phyloP scores from a whole-genome alignment of 92 coral and sea anemone species.

The Pocillopora meandrina region DNA sequence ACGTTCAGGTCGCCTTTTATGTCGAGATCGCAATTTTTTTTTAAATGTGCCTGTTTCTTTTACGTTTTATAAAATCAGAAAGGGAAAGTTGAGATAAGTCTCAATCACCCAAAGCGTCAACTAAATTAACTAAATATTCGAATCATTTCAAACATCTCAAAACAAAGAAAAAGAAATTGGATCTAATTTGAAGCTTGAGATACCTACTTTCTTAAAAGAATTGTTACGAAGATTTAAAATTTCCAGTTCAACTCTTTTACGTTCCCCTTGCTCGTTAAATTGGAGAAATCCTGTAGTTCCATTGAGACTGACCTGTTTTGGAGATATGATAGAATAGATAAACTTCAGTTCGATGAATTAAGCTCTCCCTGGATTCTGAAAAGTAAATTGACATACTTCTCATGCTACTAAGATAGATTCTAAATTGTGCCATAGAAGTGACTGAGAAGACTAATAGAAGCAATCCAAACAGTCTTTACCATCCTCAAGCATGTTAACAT shows the following conservation, averaged over 20 bases:
- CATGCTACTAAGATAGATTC: no score
- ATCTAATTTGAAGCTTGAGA: not conserved
- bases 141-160: no score
- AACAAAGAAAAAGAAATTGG: no score
- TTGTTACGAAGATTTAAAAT: slow-evolving; percentile 71
- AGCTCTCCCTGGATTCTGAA: not conserved
- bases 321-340: not conserved
- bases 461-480: not conserved
- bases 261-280: slow-evolving; percentile 58
- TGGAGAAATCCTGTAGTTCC: slow-evolving; percentile 70
- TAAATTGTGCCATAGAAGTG: no score
- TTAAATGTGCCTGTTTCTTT: no score
- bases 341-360: not conserved
- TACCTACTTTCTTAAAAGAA: slow-evolving; percentile 57
- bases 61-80: no score
- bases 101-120: no score
- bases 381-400: not conserved
- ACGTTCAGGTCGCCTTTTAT: no score
- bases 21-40: no score
- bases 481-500: slow-evolving; percentile 11
- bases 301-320: slow-evolving; percentile 34
- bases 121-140: no score
- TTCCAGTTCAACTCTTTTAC: slow-evolving; percentile 62
- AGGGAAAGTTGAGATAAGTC: no score
- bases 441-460: not conserved